Evolutionary conservation across 2,888 invertebrate genomes (phyloP).

Genomic region (Megamerina dolium): DNA sequence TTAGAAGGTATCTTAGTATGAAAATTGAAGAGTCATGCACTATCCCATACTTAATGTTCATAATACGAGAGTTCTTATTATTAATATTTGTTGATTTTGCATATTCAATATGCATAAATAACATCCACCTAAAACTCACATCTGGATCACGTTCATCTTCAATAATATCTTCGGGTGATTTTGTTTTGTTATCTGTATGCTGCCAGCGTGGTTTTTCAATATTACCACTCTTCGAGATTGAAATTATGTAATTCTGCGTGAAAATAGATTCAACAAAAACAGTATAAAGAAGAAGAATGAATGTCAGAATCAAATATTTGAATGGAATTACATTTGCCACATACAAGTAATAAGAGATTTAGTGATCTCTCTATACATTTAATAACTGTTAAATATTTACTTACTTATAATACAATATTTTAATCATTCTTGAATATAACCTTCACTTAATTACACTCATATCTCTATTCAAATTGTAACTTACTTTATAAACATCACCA

Average conservation of each 20-base stretch:
- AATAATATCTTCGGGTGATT: slow-evolving; percentile 46
- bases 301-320: not conserved
- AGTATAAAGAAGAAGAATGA: not conserved
- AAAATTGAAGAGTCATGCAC: too few species aligned
- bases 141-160: slow-evolving; percentile 59
- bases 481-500: slow-evolving; percentile 46
- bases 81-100: too few species aligned
- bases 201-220: slow-evolving; percentile 50
- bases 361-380: too few species aligned
- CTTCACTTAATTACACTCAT: too few species aligned
- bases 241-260: not conserved
- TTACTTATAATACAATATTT: not conserved
- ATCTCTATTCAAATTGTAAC: too few species aligned
- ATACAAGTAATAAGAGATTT: too few species aligned
- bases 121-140: too few species aligned
- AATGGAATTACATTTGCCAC: not conserved
- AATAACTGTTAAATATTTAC: not conserved
- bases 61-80: too few species aligned
- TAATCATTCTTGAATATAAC: not conserved
- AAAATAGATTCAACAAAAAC: not conserved
- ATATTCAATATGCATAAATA: too few species aligned
- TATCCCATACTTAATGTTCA: too few species aligned
- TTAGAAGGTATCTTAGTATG: too few species aligned
- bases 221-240: slow-evolving; percentile 33
- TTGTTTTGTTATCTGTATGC: slow-evolving; percentile 50